A percentile compares a stretch with the other conserved stretches of the same genome.
Conservation (phyloP, 2,797 vertebrate species). For the Chloroceryle amazona region DNA sequence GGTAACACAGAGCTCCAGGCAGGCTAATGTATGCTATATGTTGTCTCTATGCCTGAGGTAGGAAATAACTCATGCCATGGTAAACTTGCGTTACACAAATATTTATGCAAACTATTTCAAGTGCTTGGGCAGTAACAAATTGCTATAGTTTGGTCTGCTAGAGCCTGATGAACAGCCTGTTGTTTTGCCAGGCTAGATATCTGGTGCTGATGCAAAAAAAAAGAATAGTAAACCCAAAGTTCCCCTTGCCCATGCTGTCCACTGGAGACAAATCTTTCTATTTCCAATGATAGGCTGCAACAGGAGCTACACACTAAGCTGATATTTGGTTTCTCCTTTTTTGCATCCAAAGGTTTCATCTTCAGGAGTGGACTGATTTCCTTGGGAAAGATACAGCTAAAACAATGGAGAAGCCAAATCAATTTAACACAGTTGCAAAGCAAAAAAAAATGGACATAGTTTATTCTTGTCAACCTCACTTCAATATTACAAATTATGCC, state of each 20-base stretch:
- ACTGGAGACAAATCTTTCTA: not conserved
- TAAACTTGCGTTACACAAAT: not conserved
- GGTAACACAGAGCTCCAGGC: not conserved
- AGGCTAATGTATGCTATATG: not conserved
- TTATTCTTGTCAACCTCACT: constrained; percentile 54
- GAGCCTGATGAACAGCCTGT: not conserved
- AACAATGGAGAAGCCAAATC: not conserved
- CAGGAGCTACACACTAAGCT: not conserved
- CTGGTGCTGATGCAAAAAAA: not conserved
- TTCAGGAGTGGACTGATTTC: not conserved
- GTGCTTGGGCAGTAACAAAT: not conserved
- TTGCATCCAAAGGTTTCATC: not conserved
- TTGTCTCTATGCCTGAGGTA: not conserved
- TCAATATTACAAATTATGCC: constrained; percentile 46
- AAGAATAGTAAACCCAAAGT: not conserved
- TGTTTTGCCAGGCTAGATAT: constrained; percentile 11
- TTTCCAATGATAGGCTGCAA: not conserved
- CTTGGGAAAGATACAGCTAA: not conserved
- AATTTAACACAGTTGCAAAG: constrained; percentile 29
- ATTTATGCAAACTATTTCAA: constrained; percentile 41
- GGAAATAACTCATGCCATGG: not conserved
- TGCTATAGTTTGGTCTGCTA: not conserved
- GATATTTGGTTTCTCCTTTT: not conserved
- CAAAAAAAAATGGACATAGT: constrained; percentile 23
- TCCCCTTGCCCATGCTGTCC: not conserved